phyloP scores from a whole-genome alignment of 2,888 invertebrate genomes.

The Idaea biselata region DNA sequence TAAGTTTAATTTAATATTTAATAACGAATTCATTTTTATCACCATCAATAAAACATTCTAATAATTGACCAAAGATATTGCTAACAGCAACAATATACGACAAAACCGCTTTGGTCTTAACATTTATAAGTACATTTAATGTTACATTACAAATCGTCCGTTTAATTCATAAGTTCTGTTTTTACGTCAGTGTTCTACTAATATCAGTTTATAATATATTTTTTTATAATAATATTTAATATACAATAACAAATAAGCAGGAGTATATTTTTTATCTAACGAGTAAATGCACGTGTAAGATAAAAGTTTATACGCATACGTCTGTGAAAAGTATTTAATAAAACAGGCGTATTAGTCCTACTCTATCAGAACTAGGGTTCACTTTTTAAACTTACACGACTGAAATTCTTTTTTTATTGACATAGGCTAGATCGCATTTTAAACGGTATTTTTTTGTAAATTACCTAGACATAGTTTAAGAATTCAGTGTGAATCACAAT shows the following conservation, averaged over 20 bases:
- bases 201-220: conserved; percentile 38
- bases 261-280: conserved; percentile 41
- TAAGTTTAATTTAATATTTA: conserved; percentile 54
- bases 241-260: conserved; percentile 60
- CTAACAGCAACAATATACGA: conserved; percentile 69
- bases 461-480: too few relatives aligned
- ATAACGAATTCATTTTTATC: conserved; percentile 62
- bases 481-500: too few relatives aligned
- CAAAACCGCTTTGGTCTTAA: conserved; percentile 72
- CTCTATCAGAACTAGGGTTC: conserved; percentile 1
- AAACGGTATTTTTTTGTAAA: too few relatives aligned
- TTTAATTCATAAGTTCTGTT: conserved; percentile 46
- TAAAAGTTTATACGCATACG: conserved; percentile 40
- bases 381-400: too few relatives aligned
- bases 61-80: conserved; percentile 80
- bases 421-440: too few relatives aligned
- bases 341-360: conserved; percentile 36
- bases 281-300: conserved; percentile 56
- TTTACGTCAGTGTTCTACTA: conserved; percentile 41
- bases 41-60: conserved; percentile 69
- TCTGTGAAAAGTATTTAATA: conserved; percentile 44
- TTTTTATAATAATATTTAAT: conserved; percentile 44
- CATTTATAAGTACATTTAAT: conserved; percentile 66
- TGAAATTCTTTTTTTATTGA: too few relatives aligned
- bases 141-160: conserved; percentile 56